phyloP scores from a whole-genome alignment of 2,888 invertebrate genomes.

The Plutella xylostella region DNA sequence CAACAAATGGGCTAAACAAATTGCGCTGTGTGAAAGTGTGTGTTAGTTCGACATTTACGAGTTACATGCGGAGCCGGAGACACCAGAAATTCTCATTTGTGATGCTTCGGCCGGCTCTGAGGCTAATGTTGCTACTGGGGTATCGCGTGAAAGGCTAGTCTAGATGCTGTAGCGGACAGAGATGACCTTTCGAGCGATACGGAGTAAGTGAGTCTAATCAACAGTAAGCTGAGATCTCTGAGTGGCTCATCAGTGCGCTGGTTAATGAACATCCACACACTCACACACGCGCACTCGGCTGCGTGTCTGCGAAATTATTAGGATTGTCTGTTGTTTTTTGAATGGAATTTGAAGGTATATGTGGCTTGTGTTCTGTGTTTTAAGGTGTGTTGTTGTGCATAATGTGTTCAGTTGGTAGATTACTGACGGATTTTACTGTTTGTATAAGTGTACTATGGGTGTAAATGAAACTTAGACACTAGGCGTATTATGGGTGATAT shows the following conservation, averaged over 20 bases:
- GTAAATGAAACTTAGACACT: too few species aligned
- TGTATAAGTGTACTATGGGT: too few species aligned
- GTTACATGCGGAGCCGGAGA: conserved; percentile 23
- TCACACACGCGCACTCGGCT: conserved; percentile 50
- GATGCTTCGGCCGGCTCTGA: not conserved
- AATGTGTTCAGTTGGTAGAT: too few species aligned
- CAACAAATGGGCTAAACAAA: conserved; percentile 5
- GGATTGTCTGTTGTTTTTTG: not conserved
- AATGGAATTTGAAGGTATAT: too few species aligned
- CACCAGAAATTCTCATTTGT: not conserved
- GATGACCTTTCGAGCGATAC: conserved; percentile 3
- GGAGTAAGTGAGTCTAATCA: conserved; percentile 1
- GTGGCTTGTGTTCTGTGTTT: too few species aligned
- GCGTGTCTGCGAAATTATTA: conserved; percentile 48
- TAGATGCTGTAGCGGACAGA: not conserved
- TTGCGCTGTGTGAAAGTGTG: conserved; percentile 44
- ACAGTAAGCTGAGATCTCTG: conserved; percentile 11
- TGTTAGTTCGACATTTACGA: conserved; percentile 50
- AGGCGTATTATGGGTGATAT: too few species aligned
- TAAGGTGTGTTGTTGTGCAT: too few species aligned
- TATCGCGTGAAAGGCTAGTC: not conserved
- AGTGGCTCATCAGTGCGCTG: conserved; percentile 31
- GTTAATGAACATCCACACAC: conserved; percentile 59
- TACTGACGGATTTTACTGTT: too few species aligned
- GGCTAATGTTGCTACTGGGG: not conserved